These are phyloP conservation scores for Alexandromys oeconomus DNA, from an alignment of 2,797 vertebrate species.

Conservation along the genomic window DNA sequence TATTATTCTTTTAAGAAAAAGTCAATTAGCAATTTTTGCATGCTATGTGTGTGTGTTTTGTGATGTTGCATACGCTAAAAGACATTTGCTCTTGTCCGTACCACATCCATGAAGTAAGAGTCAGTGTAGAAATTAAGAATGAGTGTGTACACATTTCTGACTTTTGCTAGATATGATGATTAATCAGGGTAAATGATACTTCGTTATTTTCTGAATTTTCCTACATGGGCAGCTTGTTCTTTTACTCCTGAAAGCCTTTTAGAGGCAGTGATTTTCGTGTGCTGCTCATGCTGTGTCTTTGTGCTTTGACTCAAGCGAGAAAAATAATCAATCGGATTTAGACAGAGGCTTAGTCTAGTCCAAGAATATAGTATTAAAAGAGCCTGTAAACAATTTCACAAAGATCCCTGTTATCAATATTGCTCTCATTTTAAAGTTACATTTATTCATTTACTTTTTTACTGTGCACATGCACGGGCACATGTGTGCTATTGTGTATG, in stretches of 20 bases:
- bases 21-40: neutral
- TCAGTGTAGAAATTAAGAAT: neutral
- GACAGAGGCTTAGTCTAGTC: neutral
- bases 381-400: neutral
- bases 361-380: neutral
- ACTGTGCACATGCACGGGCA: neutral
- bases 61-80: neutral
- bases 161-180: neutral
- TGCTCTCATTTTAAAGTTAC: neutral
- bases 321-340: neutral
- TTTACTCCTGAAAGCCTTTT: neutral
- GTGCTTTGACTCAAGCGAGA: neutral
- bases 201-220: neutral
- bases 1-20: neutral
- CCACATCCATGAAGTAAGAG: neutral
- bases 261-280: neutral
- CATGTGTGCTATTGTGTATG: neutral
- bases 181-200: fast-evolving
- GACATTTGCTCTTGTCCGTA: neutral
- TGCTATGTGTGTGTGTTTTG: neutral
- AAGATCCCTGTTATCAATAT: neutral
- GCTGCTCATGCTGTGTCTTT: neutral
- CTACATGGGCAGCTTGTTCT: neutral
- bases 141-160: neutral
- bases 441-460: neutral